Base-by-base conservation (phyloP, 2,797 vertebrate genomes). In the Notolabrus celidotus region DNA sequence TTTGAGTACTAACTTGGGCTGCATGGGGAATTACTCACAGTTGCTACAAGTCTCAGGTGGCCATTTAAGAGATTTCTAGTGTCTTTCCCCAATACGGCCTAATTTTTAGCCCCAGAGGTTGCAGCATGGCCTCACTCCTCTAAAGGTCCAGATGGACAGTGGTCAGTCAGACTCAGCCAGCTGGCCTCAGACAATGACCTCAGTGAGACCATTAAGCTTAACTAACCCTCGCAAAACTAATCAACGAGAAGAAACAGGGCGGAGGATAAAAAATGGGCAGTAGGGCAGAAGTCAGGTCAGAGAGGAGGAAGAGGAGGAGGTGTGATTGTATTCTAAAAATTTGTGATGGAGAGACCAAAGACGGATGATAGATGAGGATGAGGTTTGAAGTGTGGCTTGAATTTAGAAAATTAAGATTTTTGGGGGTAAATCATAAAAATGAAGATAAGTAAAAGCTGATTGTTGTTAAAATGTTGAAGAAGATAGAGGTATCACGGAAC, bases 71-170 rank as follows among this genome's bases (percentile, higher is more conserved):
- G n/a, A n/a, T n/a, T n/a, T n/a, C n/a, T n/a, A n/a, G n/a, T n/a
- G n/a, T n/a, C n/a, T n/a, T n/a, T n/a, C n/a, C n/a, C n/a, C n/a
- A n/a, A n/a, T n/a, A n/a, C n/a, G n/a, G n/a, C n/a, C n/a, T n/a
- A n/a, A n/a, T n/a, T n/a, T n/a, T n/a, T n/a, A n/a, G n/a, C n/a
- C n/a, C n/a, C n/a, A n/a, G n/a, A n/a, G n/a, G n/a, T n/a, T n/a
- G 25, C 51, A 10, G 34, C 50, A 14, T 20, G 14, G 46, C 7
- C 2, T 11, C 42, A 38, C 23, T 50, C 3, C 33, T 27, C 47
- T 58, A 45, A n/a, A 10, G 27, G 42, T 70, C 72, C 80, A 83
- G 80, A 85, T 83, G 78, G 83, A 77, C 70, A 36, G 57, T 46
- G 78, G 76, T 79, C 70, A 65, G 56, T 71, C 50, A 29, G 38